A percentile compares a stretch with the other conserved stretches of the same genome.
Conservation (phyloP, 2,888 invertebrate genomes). For the Hemicrepidius hirtus region DNA sequence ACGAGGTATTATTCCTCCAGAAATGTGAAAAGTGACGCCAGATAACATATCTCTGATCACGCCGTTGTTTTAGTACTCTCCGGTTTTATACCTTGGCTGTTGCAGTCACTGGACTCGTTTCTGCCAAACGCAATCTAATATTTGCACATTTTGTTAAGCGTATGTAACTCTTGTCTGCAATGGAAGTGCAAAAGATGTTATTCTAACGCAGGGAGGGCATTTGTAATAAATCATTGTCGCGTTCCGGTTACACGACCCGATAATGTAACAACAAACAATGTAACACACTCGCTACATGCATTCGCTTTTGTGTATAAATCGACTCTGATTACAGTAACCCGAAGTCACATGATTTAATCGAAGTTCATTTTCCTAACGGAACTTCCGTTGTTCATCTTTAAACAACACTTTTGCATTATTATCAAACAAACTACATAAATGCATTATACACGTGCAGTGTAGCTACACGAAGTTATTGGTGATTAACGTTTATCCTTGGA, state of each 20-base stretch:
- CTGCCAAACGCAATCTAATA: too few relatives aligned
- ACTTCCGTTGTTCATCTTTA: neutral
- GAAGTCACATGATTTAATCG: too few relatives aligned
- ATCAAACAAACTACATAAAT: neutral
- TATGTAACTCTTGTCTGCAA: constrained; percentile 9
- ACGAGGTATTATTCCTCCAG: constrained; percentile 33
- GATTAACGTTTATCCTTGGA: constrained; percentile 13
- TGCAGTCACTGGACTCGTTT: neutral
- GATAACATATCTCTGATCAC: constrained; percentile 38
- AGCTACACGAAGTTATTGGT: neutral
- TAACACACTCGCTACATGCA: constrained; percentile 38
- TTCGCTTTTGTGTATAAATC: constrained; percentile 41
- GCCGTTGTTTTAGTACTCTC: constrained; percentile 20
- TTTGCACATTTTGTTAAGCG: neutral
- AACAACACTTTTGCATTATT: constrained; percentile 1
- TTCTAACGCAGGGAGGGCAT: constrained; percentile 21
- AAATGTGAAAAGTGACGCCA: constrained; percentile 47
- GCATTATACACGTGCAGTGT: neutral
- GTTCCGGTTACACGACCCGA: constrained; percentile 47
- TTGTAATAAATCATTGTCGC: constrained; percentile 42
- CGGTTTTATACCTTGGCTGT: constrained; percentile 1
- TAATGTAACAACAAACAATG: constrained; percentile 51
- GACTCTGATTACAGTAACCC: neutral
- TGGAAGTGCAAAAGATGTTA: constrained; percentile 17
- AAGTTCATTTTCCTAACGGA: too few relatives aligned